phyloP scores from a whole-genome alignment of 2,113 vertebrate genomes.

The Aleadryas rufinucha region DNA sequence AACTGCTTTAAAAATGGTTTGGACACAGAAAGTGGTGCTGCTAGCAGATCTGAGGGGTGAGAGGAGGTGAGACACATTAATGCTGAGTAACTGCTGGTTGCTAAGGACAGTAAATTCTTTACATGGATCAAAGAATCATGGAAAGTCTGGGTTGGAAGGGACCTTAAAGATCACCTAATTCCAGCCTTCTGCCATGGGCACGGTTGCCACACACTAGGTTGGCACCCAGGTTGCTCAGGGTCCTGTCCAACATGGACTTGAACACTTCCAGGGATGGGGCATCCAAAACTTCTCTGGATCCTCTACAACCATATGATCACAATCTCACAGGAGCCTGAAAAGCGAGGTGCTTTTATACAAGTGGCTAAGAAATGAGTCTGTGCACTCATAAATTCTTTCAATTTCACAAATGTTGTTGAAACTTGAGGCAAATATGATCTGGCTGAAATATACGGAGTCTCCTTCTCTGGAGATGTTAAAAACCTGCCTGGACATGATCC shows the following conservation, averaged over 20 bases:
- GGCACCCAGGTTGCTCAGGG: background rate
- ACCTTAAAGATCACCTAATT: background rate
- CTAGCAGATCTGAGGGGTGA: background rate
- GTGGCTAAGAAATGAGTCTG: background rate
- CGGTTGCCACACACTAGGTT: background rate
- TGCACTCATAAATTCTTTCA: background rate
- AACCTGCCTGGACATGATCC: background rate
- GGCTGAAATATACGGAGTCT: background rate
- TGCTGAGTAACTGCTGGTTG: background rate
- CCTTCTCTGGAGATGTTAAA: background rate
- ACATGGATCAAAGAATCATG: background rate
- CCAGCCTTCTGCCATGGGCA: background rate
- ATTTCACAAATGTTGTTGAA: background rate
- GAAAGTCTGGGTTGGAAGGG: background rate
- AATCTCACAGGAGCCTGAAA: background rate
- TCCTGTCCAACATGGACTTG: background rate
- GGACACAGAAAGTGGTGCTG: fast-evolving
- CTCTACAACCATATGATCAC: too few relatives aligned
- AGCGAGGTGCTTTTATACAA: background rate
- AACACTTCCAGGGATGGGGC: background rate
- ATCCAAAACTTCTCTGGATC: background rate
- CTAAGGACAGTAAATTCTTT: background rate
- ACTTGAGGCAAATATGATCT: background rate
- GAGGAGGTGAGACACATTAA: background rate
- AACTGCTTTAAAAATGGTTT: background rate